These are phyloP conservation scores for Pterostichus madidus DNA, from an alignment of 2,888 invertebrate species.

Conservation along the genomic window DNA sequence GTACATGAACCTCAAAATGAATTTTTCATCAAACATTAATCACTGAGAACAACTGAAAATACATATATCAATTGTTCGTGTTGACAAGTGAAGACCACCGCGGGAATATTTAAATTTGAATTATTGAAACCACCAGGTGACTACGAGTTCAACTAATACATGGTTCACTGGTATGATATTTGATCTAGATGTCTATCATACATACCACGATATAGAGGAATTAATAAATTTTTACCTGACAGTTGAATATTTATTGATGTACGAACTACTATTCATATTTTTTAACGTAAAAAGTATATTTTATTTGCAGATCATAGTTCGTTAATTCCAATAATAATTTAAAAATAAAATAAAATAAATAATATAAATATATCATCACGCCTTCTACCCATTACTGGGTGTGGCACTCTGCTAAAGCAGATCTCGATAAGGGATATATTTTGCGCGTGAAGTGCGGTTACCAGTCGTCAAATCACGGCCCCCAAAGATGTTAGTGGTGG, in stretches of 20 bases:
- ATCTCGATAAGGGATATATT: no score
- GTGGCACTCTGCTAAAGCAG: no score
- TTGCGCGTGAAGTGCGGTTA: no score
- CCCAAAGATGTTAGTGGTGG: no score
- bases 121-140: slow-evolving; percentile 30
- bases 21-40: slow-evolving; percentile 48
- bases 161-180: neutral
- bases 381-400: no score
- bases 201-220: slow-evolving; percentile 6
- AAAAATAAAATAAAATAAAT: no score
- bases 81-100: slow-evolving; percentile 48
- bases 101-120: slow-evolving; percentile 44
- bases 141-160: slow-evolving; percentile 17
- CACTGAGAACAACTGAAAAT: slow-evolving; percentile 38
- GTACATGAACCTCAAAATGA: slow-evolving; percentile 10
- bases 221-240: slow-evolving; percentile 31
- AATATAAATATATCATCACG: no score
- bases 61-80: slow-evolving; percentile 37
- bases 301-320: no score
- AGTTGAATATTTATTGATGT: neutral
- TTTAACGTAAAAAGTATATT: no score
- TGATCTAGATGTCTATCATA: slow-evolving; percentile 20
- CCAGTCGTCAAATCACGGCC: no score
- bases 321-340: no score
- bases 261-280: neutral